phyloP scores from a whole-genome alignment of 2,888 invertebrate species.

The Mechanitis messenoides region DNA sequence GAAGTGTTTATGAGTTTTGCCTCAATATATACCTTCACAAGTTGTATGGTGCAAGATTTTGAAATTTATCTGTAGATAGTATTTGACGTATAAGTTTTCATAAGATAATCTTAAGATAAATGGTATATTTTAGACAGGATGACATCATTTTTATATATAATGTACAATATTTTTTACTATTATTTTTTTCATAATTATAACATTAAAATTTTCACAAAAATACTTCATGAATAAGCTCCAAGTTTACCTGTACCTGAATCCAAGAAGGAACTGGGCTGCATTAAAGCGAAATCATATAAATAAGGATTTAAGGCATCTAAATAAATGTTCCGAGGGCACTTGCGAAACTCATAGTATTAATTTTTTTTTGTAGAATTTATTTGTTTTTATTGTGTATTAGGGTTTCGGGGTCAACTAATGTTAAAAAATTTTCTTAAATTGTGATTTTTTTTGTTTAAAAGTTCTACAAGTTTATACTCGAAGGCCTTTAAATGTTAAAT shows the following conservation, averaged over 20 bases:
- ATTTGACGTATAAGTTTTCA: slow-evolving; percentile 2
- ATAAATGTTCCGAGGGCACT: slow-evolving; percentile 50
- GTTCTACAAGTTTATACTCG: neutral
- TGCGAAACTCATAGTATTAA: slow-evolving; percentile 53
- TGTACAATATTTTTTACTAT: neutral
- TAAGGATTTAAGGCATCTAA: slow-evolving; percentile 68
- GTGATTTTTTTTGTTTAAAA: slow-evolving; percentile 30
- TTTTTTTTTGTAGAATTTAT: slow-evolving; percentile 68
- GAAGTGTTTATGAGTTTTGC: neutral
- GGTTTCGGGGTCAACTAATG: slow-evolving; percentile 41
- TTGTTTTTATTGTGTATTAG: slow-evolving; percentile 57
- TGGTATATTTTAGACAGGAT: neutral
- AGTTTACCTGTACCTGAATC: slow-evolving; percentile 19
- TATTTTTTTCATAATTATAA: neutral
- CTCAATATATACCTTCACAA: too few relatives aligned
- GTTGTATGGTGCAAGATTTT: neutral
- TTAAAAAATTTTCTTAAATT: slow-evolving; percentile 33
- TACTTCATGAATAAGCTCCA: slow-evolving; percentile 9
- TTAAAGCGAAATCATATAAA: slow-evolving; percentile 70
- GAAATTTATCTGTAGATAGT: slow-evolving; percentile 12
- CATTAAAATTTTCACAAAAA: neutral
- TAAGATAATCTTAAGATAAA: neutral
- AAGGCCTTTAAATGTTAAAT: too few relatives aligned
- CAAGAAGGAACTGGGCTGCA: slow-evolving; percentile 43
- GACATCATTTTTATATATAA: too few relatives aligned